A percentile compares a stretch with the other conserved stretches of the same genome.
Evolutionary conservation across 2,797 vertebrate genomes (phyloP).

Genomic region (Sebastes minor): DNA sequence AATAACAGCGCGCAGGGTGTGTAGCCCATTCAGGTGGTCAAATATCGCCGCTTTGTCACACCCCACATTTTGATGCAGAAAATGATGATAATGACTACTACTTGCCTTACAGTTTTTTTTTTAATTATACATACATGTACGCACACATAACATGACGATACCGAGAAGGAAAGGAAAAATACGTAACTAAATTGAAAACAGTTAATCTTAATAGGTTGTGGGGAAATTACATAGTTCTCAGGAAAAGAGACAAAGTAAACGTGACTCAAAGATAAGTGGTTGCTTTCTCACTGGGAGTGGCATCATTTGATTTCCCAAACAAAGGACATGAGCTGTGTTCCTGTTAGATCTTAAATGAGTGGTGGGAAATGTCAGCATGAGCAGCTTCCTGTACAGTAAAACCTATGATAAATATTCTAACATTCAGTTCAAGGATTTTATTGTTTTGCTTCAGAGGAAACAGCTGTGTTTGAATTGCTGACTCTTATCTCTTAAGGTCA

Average conservation of each 20-base stretch:
- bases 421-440: constrained; percentile 47
- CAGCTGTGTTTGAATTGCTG: constrained; percentile 30
- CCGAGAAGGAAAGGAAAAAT: no score
- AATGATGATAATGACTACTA: background rate
- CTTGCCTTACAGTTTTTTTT: background rate
- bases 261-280: constrained; percentile 54
- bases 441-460: constrained; percentile 40
- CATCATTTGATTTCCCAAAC: constrained; percentile 65
- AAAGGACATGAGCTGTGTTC: constrained; percentile 71
- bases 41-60: no score
- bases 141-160: no score
- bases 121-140: no score
- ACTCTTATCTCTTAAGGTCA: constrained; percentile 51
- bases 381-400: constrained; percentile 62
- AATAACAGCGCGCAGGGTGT: no score
- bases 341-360: constrained; percentile 64
- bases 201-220: background rate
- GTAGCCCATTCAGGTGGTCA: no score
- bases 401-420: constrained; percentile 14
- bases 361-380: constrained; percentile 47
- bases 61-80: background rate
- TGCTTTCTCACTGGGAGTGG: constrained; percentile 75
- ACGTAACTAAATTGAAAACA: no score
- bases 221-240: constrained; percentile 22
- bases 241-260: constrained; percentile 37